Evolutionary conservation across 2,113 vertebrate species (phyloP).

Genomic region (Bombycilla garrulus): DNA sequence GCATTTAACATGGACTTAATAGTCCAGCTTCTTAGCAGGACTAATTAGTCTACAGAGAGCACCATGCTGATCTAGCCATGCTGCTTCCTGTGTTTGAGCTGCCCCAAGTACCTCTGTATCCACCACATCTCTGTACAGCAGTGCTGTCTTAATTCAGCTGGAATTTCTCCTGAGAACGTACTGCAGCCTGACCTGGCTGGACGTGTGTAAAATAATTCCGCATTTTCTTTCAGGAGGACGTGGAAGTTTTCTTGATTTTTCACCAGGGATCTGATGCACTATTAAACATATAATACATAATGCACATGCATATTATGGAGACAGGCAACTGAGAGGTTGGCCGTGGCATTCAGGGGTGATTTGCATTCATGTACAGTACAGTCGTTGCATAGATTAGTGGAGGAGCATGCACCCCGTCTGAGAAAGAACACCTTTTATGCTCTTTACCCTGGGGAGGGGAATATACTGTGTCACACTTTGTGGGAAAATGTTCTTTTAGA

Average conservation of each 20-base stretch:
- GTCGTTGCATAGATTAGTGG: background rate
- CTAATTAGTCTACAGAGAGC: conserved; percentile 36
- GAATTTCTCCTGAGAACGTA: background rate
- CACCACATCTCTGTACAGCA: rapidly evolving
- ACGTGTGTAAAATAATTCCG: conserved; percentile 17
- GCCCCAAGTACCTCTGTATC: background rate
- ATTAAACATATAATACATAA: conserved; percentile 27
- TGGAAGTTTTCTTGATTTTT: conserved; percentile 8
- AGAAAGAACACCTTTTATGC: conserved; percentile 32
- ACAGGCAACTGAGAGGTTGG: background rate
- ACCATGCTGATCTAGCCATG: background rate
- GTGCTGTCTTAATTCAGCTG: background rate
- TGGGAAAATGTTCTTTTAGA: background rate
- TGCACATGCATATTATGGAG: background rate
- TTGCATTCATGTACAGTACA: conserved; percentile 51
- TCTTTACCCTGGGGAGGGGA: background rate
- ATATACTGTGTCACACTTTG: background rate
- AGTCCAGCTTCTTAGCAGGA: background rate
- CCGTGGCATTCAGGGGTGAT: background rate
- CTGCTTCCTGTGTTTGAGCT: background rate
- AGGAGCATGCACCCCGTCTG: background rate
- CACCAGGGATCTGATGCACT: conserved; percentile 5
- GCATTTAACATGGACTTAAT: background rate
- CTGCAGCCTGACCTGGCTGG: background rate
- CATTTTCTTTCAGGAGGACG: background rate